These are phyloP conservation scores for Phyllostomus discolor DNA, from an alignment of 2,113 vertebrate species.

Conservation along the genomic window DNA sequence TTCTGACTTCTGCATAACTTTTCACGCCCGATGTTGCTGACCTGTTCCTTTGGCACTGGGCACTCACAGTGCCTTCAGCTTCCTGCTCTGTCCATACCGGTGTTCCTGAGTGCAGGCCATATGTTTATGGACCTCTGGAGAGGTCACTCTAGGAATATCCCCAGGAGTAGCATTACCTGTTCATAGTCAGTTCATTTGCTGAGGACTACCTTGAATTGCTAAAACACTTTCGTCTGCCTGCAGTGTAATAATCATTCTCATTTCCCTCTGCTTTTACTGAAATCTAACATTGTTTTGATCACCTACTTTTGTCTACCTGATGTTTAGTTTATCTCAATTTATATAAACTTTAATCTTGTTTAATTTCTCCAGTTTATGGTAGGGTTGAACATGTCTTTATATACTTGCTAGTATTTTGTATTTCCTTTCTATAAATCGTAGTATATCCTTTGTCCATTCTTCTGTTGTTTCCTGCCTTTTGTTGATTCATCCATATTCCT, in stretches of 20 bases:
- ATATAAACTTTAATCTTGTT: neutral
- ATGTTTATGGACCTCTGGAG: neutral
- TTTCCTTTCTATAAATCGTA: neutral
- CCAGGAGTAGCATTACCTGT: neutral
- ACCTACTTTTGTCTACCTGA: neutral
- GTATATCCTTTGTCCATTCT: neutral
- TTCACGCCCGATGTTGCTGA: neutral
- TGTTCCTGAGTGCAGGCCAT: neutral
- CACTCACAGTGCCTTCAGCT: neutral
- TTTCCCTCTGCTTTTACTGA: neutral
- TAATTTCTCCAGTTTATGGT: neutral
- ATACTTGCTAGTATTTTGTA: neutral
- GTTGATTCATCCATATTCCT: neutral
- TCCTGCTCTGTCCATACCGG: neutral
- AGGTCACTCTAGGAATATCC: neutral
- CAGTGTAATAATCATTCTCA: neutral
- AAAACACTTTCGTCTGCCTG: neutral
- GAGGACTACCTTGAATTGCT: neutral
- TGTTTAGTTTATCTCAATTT: neutral
- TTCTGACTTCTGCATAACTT: neutral
- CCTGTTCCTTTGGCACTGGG: neutral
- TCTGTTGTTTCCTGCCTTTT: neutral
- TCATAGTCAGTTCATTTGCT: neutral
- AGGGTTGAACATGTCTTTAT: neutral
- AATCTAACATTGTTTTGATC: neutral